These are phyloP conservation scores for Montipora foliosa DNA, from an alignment of 64 coral and sea anemone species.

Conservation along the genomic window DNA sequence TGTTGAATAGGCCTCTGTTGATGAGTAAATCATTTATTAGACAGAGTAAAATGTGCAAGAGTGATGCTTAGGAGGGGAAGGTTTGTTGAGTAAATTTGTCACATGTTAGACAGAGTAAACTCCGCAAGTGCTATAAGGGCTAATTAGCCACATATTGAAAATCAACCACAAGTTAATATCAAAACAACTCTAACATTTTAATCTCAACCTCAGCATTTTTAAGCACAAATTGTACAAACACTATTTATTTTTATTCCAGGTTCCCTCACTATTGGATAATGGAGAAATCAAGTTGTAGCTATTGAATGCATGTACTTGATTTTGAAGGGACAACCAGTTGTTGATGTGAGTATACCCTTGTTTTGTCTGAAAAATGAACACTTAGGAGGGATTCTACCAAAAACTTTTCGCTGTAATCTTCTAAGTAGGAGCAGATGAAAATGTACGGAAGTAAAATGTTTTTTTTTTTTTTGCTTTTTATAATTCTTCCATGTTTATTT, in stretches of 20 bases:
- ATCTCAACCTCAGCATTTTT: constrained; percentile 27
- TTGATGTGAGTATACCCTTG: neutral
- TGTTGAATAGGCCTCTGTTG: no score
- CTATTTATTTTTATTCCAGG: neutral
- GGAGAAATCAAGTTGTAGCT: neutral
- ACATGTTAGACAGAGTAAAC: no score
- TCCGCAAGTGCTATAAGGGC: no score
- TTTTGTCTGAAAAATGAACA: neutral
- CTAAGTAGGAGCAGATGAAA: neutral
- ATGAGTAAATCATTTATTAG: no score
- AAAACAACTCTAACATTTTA: neutral
- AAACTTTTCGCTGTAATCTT: neutral
- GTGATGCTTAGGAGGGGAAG: no score
- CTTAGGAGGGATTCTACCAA: constrained; percentile 14
- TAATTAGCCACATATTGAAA: neutral
- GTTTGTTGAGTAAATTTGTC: no score
- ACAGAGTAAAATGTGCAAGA: no score
- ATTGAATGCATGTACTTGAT: neutral
- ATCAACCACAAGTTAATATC: neutral
- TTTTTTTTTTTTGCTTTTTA: neutral
- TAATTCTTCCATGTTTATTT: neutral
- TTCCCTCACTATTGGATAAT: constrained; percentile 37
- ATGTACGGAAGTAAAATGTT: neutral
- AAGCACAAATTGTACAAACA: neutral
- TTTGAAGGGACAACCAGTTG: neutral